A percentile compares a stretch with the other conserved stretches of the same genome.
Evolutionary conservation across 2,113 vertebrate species (phyloP).

Genomic region (Pteruthius melanotis): DNA sequence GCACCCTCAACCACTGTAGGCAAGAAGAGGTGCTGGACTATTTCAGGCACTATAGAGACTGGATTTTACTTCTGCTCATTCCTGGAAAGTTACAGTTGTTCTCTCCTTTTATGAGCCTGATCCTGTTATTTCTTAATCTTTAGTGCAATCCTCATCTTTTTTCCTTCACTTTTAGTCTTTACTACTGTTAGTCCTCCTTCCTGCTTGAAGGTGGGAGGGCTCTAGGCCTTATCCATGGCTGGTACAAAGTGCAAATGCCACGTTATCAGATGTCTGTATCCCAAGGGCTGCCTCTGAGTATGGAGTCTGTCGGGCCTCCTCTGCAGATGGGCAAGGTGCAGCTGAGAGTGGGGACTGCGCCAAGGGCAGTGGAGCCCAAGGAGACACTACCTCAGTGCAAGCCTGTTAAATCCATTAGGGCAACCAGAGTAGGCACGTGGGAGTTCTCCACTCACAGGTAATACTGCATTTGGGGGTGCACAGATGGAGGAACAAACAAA

Average conservation of each 20-base stretch:
- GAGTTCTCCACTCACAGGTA: not conserved
- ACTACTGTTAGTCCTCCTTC: not conserved
- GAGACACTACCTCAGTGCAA: not conserved
- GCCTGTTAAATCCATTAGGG: not conserved
- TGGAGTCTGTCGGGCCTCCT: not conserved
- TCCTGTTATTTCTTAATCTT: not conserved
- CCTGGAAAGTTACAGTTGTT: not conserved
- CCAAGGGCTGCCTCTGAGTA: not conserved
- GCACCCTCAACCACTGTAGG: fast-evolving
- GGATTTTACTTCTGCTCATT: not conserved
- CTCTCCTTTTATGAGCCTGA: not conserved
- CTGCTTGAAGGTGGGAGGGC: not conserved
- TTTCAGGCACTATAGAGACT: not conserved
- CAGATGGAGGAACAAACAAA: not conserved
- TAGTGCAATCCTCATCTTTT: not conserved
- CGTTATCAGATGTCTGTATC: fast-evolving
- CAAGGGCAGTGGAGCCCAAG: not conserved
- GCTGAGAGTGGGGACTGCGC: fast-evolving
- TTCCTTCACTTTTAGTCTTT: not conserved
- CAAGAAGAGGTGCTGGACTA: not conserved
- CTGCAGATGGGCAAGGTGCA: fast-evolving
- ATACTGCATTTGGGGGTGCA: not conserved
- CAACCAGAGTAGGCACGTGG: fast-evolving
- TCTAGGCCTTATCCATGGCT: not conserved
- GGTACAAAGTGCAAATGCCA: not conserved